Base-by-base conservation (phyloP, 2,797 vertebrate genomes). In the Hyperoplus immaculatus region DNA sequence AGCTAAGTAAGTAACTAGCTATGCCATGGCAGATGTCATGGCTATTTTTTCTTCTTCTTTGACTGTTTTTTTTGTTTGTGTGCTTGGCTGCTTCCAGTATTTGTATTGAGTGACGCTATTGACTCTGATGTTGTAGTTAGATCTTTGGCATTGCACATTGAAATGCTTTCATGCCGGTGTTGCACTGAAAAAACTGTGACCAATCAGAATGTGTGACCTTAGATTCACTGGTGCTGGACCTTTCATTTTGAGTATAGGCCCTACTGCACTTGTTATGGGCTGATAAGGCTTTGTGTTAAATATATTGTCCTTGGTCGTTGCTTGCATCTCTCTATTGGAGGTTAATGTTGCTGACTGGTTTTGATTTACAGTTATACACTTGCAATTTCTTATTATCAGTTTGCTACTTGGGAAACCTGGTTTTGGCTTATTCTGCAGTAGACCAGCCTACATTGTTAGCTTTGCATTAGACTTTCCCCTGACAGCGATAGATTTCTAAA, bases 131-230 rank as follows among this genome's bases (percentile, higher is more conserved):
- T 38, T 77, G 45, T 7, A 29, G n/a, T 47, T 36, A 42, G 8
- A 8, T 65, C 21, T 39, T 16, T 47, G 47, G 10, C 13, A 0
- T 9, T 43, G 46, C 36, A 12, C 41, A 29, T 14, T 29, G 13
- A 66, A 54, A 64, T 51, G 36, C 38, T 71, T 38, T 36, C 18
- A 54, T 49, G 15, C 12, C 61, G 15, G 41, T 53, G 54, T 14
- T 10, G 57, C 4, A 51, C 43, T 41, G 18, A 59, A 43, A 41
- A 8, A 14, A 21, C 46, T 6, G 47, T 6, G 41, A 29, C 29
- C 29, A 29, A 29, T 29, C 29, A 29, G 29, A 29, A 29, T 29
- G 29, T 29, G 29, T 29, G 29, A 29, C 29, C 29, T 29, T 29
- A 29, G 29, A 29, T 29, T 29, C 29, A 29, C 29, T 29, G 29